Evolutionary conservation across 1,140 invertebrate genomes (phyloP).

Genomic region (Rhyzopertha dominica): DNA sequence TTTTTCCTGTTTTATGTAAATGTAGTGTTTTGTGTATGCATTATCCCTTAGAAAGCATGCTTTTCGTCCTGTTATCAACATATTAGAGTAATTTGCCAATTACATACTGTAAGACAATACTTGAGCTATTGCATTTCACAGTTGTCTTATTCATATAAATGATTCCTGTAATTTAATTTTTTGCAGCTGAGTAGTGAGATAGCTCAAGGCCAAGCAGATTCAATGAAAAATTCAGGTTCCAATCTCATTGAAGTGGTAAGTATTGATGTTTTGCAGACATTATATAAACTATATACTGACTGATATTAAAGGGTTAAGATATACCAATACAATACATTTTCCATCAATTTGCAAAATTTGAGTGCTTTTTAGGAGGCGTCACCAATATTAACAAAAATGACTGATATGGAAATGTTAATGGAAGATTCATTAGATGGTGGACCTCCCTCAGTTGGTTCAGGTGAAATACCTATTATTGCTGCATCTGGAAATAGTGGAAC

Average conservation of each 20-base stretch:
- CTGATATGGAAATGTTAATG: conserved; percentile 55
- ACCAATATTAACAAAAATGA: conserved; percentile 53
- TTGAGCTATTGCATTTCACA: too few species aligned
- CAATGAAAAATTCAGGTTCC: conserved; percentile 43
- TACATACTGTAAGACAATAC: too few species aligned
- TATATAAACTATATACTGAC: conserved; percentile 1
- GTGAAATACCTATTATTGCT: conserved; percentile 50
- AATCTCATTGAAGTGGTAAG: conserved; percentile 50
- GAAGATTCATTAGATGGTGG: conserved; percentile 69
- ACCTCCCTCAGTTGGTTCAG: conserved; percentile 67
- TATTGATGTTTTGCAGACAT: conserved; percentile 22
- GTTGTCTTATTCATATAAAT: too few species aligned
- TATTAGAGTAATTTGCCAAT: too few species aligned
- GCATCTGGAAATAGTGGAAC: conserved; percentile 24
- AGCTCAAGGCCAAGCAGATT: conserved; percentile 48
- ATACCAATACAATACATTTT: too few species aligned
- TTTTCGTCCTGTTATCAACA: too few species aligned
- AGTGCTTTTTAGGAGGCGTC: conserved; percentile 49
- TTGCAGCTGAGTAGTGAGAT: conserved; percentile 50
- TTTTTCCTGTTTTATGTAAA: too few species aligned
- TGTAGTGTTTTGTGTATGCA: too few species aligned
- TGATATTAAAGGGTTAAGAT: too few species aligned
- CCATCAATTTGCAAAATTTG: too few species aligned
- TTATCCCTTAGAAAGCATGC: too few species aligned
- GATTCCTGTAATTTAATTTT: conserved; percentile 36